Conservation (phyloP, 2,888 invertebrate species). For the Rhagium mordax region DNA sequence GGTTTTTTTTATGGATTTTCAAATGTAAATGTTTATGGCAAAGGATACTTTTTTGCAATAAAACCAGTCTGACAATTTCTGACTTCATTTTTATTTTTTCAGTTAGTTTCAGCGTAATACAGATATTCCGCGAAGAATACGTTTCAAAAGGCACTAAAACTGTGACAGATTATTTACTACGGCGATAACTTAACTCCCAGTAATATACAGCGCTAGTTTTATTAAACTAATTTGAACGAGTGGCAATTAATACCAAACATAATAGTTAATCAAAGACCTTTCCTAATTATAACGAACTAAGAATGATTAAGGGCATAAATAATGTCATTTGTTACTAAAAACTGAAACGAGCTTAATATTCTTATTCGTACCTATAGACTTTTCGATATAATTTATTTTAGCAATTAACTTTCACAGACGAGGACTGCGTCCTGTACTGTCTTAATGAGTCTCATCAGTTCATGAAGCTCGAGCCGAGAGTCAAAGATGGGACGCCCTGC, state of each 20-base stretch:
- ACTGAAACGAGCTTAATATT: not conserved
- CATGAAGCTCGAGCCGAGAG: constrained; percentile 74
- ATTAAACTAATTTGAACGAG: not conserved
- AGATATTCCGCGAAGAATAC: no score
- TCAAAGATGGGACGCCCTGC: constrained; percentile 78
- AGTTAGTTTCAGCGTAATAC: no score
- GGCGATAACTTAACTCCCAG: not conserved
- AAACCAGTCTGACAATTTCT: no score
- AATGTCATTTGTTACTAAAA: not conserved
- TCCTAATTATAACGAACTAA: not conserved
- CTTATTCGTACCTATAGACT: not conserved
- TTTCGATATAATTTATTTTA: constrained; percentile 18
- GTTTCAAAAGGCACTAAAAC: not conserved
- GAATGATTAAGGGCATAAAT: not conserved
- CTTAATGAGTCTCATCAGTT: constrained; percentile 74
- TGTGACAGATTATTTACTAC: not conserved
- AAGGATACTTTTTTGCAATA: no score
- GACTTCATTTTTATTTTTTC: no score
- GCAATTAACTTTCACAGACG: constrained; percentile 61
- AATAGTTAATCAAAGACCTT: not conserved
- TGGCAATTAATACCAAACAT: not conserved
- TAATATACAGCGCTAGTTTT: not conserved
- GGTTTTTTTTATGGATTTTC: no score
- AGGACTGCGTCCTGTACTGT: constrained; percentile 77
- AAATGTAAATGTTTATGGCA: no score